Evolutionary conservation across 2,113 vertebrate genomes (phyloP).

Genomic region (Macaca mulatta): DNA sequence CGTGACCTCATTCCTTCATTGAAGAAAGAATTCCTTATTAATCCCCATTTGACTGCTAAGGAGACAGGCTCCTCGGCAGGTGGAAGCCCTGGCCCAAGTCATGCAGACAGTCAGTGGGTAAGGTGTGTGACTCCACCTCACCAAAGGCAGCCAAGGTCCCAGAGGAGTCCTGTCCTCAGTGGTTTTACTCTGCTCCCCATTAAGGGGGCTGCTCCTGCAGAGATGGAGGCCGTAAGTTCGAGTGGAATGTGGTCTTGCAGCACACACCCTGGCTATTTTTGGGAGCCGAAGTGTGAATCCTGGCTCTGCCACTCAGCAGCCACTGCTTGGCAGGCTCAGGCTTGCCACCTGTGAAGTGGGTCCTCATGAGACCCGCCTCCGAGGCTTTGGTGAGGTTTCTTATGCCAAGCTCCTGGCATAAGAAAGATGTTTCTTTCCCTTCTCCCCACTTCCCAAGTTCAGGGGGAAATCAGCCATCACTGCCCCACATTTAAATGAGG

Average conservation of each 20-base stretch:
- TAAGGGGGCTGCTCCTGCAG: too few relatives aligned
- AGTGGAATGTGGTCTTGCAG: not conserved
- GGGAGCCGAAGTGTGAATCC: not conserved
- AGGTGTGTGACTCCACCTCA: not conserved
- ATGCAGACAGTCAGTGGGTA: not conserved
- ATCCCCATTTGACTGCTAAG: not conserved
- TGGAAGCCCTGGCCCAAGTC: not conserved
- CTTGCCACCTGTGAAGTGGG: not conserved
- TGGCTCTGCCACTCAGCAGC: not conserved
- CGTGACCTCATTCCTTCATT: not conserved
- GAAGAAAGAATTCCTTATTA: not conserved
- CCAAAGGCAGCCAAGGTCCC: not conserved
- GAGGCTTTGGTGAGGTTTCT: not conserved
- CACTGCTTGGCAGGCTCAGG: not conserved
- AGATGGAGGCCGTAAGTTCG: fast-evolving
- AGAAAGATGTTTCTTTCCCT: not conserved
- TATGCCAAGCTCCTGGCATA: not conserved
- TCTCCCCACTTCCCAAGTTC: not conserved
- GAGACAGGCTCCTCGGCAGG: not conserved
- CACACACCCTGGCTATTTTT: fast-evolving
- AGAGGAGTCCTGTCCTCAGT: not conserved
- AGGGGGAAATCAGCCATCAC: not conserved
- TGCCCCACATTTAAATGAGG: not conserved
- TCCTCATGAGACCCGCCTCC: fast-evolving
- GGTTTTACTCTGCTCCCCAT: not conserved